A percentile compares a stretch with the other conserved stretches of the same genome.
phyloP scores from a whole-genome alignment of 2,888 invertebrate genomes.

The Drepana falcataria region DNA sequence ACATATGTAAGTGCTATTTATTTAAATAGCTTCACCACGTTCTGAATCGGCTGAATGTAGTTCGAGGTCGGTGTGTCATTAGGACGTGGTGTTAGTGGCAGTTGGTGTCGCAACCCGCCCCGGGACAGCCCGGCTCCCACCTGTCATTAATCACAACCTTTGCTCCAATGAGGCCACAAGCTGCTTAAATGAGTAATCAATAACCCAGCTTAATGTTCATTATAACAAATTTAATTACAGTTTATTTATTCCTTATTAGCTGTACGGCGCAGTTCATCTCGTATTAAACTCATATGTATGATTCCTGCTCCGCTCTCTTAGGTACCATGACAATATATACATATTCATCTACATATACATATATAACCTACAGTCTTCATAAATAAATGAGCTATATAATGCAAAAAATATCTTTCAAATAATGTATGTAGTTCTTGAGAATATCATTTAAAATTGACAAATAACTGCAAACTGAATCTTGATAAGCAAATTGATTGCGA shows the following conservation, averaged over 20 bases:
- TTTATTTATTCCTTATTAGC: neutral
- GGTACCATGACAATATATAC: no score
- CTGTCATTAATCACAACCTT: slow-evolving; percentile 33
- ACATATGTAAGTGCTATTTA: slow-evolving; percentile 23
- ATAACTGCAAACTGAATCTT: no score
- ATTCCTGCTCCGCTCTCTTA: no score
- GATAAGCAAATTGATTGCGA: no score
- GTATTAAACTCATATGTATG: no score
- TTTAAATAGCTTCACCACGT: slow-evolving; percentile 55
- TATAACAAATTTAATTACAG: neutral
- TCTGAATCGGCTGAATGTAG: slow-evolving; percentile 39
- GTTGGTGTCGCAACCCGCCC: slow-evolving; percentile 48
- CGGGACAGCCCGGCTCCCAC: slow-evolving; percentile 33
- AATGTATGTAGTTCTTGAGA: no score
- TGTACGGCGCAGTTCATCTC: no score
- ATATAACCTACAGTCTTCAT: no score
- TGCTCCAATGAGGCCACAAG: slow-evolving; percentile 23
- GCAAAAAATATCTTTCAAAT: no score
- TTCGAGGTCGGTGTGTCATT: slow-evolving; percentile 47
- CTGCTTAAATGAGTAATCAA: slow-evolving; percentile 15
- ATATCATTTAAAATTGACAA: no score
- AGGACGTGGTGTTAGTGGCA: slow-evolving; percentile 31
- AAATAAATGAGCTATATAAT: no score
- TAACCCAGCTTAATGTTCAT: neutral
- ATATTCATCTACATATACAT: no score